Conservation (phyloP, 2,797 vertebrate genomes). For the Smutsia gigantea region DNA sequence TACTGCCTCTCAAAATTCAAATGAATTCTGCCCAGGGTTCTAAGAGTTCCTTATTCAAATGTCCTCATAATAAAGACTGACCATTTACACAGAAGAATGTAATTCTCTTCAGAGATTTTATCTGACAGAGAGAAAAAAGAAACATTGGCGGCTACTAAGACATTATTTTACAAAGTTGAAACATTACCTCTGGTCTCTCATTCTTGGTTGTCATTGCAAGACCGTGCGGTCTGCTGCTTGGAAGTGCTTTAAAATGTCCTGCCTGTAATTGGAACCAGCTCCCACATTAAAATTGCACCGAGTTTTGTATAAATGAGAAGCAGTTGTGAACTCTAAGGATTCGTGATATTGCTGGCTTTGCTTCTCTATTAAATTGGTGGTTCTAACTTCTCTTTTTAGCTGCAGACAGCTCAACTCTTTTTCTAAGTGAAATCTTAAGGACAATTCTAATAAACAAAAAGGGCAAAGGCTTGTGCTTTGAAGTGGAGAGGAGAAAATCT, state of each 20-base stretch:
- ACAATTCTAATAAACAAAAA: background rate
- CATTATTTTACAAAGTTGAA: constrained; percentile 5
- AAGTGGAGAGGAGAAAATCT: background rate
- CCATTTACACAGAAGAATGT: background rate
- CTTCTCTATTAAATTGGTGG: background rate
- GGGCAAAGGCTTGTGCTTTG: background rate
- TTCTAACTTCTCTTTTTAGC: constrained; percentile 12
- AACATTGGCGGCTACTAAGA: background rate
- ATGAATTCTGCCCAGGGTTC: background rate
- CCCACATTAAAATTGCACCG: background rate
- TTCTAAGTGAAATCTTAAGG: constrained; percentile 1
- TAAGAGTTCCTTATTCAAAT: constrained; percentile 8
- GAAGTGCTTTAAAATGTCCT: background rate
- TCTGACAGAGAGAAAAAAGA: background rate
- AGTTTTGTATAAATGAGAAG: constrained; percentile 50
- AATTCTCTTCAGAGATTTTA: constrained; percentile 18
- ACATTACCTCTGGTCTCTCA: constrained; percentile 1
- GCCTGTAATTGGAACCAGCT: background rate
- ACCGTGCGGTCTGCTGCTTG: background rate
- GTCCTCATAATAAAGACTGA: background rate
- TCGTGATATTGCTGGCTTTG: background rate
- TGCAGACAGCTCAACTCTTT: constrained; percentile 5
- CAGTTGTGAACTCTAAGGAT: constrained; percentile 33
- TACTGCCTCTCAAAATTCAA: background rate
- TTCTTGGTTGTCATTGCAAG: background rate